Conservation (phyloP, 2,888 invertebrate species). For the Euspilapteryx auroguttella region DNA sequence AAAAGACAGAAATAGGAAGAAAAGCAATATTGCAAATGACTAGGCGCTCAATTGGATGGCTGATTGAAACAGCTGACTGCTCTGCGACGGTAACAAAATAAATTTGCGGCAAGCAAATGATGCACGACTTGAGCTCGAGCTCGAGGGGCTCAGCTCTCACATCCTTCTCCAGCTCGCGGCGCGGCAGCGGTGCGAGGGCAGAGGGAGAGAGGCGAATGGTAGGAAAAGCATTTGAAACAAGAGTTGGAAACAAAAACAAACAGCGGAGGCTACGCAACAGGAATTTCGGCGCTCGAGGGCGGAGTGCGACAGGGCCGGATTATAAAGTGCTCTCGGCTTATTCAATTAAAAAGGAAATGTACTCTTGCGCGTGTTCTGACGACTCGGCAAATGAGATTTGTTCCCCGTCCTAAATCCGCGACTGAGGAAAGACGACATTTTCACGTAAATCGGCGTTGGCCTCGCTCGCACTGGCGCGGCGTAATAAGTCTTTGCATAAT, state of each 20-base stretch:
- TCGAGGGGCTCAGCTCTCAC: no score
- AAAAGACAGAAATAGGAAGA: no score
- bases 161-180: no score
- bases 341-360: slow-evolving; percentile 40
- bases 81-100: no score
- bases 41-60: no score
- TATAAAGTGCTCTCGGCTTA: slow-evolving; percentile 37
- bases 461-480: no score
- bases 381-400: slow-evolving; percentile 24
- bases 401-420: slow-evolving; percentile 8
- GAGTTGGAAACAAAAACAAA: slow-evolving; percentile 26
- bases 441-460: slow-evolving; percentile 3
- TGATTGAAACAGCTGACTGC: no score
- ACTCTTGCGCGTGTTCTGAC: slow-evolving; percentile 16
- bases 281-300: slow-evolving; percentile 24
- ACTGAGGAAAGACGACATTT: slow-evolving; percentile 3
- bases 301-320: slow-evolving; percentile 20
- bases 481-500: slow-evolving; percentile 6
- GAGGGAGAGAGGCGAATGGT: slow-evolving; percentile 13
- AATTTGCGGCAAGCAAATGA: no score
- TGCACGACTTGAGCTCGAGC: no score
- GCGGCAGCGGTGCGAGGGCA: no score
- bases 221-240: slow-evolving; percentile 18
- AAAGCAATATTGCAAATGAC: no score
- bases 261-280: slow-evolving; percentile 15